Evolutionary conservation across 2,888 invertebrate species (phyloP).

Genomic region (Tolmerus cingulatus): DNA sequence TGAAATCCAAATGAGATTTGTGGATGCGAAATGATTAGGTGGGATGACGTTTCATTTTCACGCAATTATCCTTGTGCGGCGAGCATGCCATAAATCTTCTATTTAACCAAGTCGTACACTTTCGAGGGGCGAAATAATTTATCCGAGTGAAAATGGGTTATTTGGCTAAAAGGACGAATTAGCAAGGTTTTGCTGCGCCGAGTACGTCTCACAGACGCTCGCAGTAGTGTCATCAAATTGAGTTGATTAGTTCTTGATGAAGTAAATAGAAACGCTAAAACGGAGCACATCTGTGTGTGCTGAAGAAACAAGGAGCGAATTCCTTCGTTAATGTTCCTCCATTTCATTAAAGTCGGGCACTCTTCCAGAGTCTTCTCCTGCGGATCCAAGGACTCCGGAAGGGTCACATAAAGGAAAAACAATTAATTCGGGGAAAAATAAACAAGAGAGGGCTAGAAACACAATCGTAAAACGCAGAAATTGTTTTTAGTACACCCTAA

Average conservation of each 20-base stretch:
- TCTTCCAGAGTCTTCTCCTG: neutral
- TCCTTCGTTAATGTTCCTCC: constrained; percentile 10
- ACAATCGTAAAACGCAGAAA: neutral
- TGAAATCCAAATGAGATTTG: neutral
- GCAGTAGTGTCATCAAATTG: constrained; percentile 21
- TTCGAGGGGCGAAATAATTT: neutral
- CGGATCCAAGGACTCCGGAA: neutral
- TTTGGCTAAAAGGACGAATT: constrained; percentile 14
- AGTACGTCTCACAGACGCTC: neutral
- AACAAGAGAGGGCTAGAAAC: neutral
- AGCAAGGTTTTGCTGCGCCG: neutral
- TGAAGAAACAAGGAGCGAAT: neutral
- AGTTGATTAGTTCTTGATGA: constrained; percentile 13
- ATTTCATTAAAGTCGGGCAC: constrained; percentile 8
- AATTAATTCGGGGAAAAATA: neutral
- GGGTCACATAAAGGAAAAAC: neutral
- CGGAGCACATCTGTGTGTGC: neutral
- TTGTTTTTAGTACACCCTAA: neutral
- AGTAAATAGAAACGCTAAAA: neutral
- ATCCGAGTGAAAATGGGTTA: constrained; percentile 12
- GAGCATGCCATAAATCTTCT: neutral
- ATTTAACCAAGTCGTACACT: neutral
- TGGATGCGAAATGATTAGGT: neutral
- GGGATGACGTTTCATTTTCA: neutral
- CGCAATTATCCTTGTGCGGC: neutral